Percentiles rank a stretch among this genome's conserved stretches.
These are phyloP conservation scores for Machimus rusticus DNA, from an alignment of 2,888 invertebrate genomes.

Conservation along the genomic window DNA sequence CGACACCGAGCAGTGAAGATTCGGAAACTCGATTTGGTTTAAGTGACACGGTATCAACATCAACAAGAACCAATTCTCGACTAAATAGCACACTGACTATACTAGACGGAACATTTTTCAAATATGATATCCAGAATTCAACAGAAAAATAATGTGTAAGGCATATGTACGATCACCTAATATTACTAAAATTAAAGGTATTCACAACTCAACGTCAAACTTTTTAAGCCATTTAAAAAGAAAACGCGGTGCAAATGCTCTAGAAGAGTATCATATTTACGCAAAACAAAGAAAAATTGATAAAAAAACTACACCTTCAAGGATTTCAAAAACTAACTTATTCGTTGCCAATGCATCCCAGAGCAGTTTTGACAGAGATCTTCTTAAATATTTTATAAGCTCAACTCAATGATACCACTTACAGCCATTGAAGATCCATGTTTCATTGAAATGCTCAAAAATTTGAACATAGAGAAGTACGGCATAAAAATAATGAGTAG, in stretches of 20 bases:
- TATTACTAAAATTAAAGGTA: neutral
- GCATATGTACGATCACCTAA: neutral
- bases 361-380: neutral
- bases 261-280: neutral
- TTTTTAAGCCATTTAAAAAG: neutral
- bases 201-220: neutral
- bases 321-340: neutral
- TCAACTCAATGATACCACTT: neutral
- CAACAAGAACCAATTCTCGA: neutral
- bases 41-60: neutral
- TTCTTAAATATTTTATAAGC: neutral
- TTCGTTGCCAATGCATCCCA: neutral
- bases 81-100: neutral
- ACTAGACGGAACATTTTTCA: neutral
- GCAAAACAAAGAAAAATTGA: neutral
- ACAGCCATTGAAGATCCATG: neutral
- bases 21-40: neutral
- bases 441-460: neutral
- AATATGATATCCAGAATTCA: neutral
- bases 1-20: neutral
- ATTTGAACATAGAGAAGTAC: neutral
- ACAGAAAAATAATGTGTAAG: neutral
- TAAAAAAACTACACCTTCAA: neutral
- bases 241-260: neutral
- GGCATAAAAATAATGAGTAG: neutral